Conservation (phyloP, 2,797 vertebrate genomes). For the Leucoraja ocellata region DNA sequence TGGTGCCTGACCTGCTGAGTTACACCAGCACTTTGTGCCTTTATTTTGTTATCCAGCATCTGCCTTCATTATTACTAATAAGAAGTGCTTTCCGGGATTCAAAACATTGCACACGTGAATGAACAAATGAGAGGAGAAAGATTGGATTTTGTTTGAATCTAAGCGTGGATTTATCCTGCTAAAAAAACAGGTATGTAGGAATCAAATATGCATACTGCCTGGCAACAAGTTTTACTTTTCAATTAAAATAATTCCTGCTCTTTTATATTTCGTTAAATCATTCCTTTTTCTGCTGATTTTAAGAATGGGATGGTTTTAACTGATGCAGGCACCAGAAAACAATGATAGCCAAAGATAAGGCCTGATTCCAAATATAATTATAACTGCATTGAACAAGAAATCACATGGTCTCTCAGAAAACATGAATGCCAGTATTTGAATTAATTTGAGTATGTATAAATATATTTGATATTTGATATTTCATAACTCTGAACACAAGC, state of each 20-base stretch:
- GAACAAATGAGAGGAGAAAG: background rate
- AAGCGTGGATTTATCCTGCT: background rate
- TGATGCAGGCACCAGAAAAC: slow-evolving; percentile 17
- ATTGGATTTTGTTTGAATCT: background rate
- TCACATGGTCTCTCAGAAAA: slow-evolving; percentile 3
- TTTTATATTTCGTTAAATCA: background rate
- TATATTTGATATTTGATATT: background rate
- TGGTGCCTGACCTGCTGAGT: too few species aligned
- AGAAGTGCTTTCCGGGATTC: background rate
- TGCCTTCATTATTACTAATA: too few species aligned
- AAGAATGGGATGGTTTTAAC: background rate
- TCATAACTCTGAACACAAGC: background rate
- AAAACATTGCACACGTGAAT: background rate
- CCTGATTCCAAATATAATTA: background rate
- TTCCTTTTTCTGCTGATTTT: background rate
- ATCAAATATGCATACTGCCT: background rate
- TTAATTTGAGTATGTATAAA: background rate
- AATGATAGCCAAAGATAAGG: background rate
- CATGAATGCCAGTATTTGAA: background rate
- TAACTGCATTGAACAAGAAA: background rate
- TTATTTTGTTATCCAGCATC: too few species aligned
- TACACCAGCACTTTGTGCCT: too few species aligned
- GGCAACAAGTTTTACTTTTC: background rate
- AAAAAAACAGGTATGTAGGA: background rate
- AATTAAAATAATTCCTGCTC: background rate